A percentile compares a stretch with the other conserved stretches of the same genome.
These are phyloP conservation scores for Holocentrus rufus DNA, from an alignment of 2,797 vertebrate genomes.

Conservation along the genomic window DNA sequence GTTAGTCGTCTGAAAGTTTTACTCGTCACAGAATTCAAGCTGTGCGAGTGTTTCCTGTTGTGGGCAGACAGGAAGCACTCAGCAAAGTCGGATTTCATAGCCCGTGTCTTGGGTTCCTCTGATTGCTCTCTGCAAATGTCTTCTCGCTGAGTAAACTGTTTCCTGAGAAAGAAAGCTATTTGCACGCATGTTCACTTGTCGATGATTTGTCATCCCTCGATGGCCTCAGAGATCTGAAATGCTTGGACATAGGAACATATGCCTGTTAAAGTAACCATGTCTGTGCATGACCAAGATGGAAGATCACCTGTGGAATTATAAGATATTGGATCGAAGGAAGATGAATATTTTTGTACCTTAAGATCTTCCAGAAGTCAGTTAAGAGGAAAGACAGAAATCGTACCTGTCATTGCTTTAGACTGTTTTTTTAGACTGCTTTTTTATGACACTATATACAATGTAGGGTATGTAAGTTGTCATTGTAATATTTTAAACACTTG, in stretches of 20 bases:
- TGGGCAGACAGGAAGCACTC: constrained; percentile 80
- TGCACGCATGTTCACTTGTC: constrained; percentile 13
- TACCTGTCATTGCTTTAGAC: constrained; percentile 1
- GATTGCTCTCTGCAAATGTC: constrained; percentile 58
- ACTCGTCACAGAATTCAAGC: constrained; percentile 65
- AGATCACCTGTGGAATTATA: constrained; percentile 34
- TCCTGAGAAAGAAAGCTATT: constrained; percentile 46
- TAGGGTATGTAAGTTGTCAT: constrained; percentile 34
- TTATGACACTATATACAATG: not conserved
- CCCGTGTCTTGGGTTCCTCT: constrained; percentile 54
- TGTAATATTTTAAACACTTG: constrained; percentile 10
- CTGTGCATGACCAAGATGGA: constrained; percentile 18
- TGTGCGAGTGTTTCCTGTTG: constrained; percentile 81
- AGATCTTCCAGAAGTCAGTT: constrained; percentile 35
- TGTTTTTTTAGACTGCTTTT: constrained; percentile 18
- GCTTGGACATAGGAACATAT: not conserved
- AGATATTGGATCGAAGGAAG: constrained; percentile 21
- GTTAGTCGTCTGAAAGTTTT: constrained; percentile 23
- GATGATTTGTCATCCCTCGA: constrained; percentile 25
- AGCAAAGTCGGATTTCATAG: constrained; percentile 71
- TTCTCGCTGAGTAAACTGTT: constrained; percentile 62
- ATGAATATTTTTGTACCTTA: constrained; percentile 24
- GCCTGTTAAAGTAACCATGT: not conserved
- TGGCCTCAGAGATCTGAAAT: not conserved
- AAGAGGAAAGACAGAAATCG: constrained; percentile 36